Evolutionary conservation across 1,140 invertebrate genomes (phyloP), one percentile per base, ranked within the genome.

Genomic region (Papilio glaucus): DNA sequence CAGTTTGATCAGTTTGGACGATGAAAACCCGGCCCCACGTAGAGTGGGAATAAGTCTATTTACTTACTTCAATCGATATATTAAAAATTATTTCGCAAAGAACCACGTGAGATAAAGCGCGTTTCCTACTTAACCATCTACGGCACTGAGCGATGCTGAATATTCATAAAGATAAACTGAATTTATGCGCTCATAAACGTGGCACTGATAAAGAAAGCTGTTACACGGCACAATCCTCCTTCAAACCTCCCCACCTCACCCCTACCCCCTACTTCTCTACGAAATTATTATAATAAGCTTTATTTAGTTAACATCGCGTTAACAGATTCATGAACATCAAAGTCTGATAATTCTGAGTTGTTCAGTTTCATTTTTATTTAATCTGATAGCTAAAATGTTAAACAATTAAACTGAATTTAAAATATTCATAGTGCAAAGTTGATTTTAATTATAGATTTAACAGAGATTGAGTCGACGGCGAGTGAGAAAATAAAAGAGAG

Each of bases 141-240:
- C 18, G 21, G 24, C 49, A 13, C 49, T 57, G 21, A 80, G 63
- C 73, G 62, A 21, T 65, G 49, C 74, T 84, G 83, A 84, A 86
- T 84, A 86, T 83, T 80, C 79, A 84, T 82, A 83, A 86, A 84
- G 77, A 84, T 86, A 83, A 84, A 83, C 42, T 71, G 71, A 83
- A 86, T 84, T 84, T 84, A 86, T 83, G 71, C 77, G 75, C 77
- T 78, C 80, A 76, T 84, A 81, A 84, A 83, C 72, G 72, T 57
- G 24, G 72, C 18, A 24, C 49, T 72, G 75, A 83, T 81, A 81
- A 82, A 80, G 82, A 82, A 84, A 81, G 72, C 78, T 79, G 80
- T 79, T 80, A 70, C 75, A 63, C 60, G 53, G 24, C 67, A 4
- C 21, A 21, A 18, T 12, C 1, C 18, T 9, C 21, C 49, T 13